Conservation (phyloP, 2,113 vertebrate species). For the Seriola dumerili region DNA sequence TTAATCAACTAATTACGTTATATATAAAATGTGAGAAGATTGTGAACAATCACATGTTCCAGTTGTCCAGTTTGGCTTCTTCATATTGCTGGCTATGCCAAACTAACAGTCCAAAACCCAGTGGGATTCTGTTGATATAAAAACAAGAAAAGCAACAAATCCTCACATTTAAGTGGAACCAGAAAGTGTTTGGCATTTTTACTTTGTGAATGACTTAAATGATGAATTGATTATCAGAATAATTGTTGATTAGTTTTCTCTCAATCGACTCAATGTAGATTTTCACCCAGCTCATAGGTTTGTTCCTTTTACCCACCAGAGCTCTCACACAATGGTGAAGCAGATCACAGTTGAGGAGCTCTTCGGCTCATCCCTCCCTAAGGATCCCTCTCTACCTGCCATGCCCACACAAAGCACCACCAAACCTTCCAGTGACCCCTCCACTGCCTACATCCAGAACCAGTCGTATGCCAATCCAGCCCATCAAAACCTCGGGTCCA, state of each 20-base stretch:
- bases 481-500: constrained; percentile 83
- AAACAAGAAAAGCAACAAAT: too few relatives aligned
- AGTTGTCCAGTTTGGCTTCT: too few relatives aligned
- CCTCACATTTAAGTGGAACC: too few relatives aligned
- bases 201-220: too few relatives aligned
- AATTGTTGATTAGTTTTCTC: not conserved
- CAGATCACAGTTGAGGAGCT: constrained; percentile 99
- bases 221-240: not conserved
- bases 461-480: constrained; percentile 83
- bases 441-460: constrained; percentile 81
- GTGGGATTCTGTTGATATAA: too few relatives aligned
- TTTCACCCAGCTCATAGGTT: not conserved
- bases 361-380: constrained; percentile 94
- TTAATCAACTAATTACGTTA: too few relatives aligned
- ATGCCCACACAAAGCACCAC: constrained; percentile 78
- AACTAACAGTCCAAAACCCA: too few relatives aligned
- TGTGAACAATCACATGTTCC: too few relatives aligned
- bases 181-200: too few relatives aligned
- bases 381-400: constrained; percentile 84
- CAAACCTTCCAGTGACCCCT: constrained; percentile 72
- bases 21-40: too few relatives aligned
- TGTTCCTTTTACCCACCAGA: constrained; percentile 75
- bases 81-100: too few relatives aligned
- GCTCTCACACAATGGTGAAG: constrained; percentile 88
- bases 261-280: not conserved